phyloP scores from a whole-genome alignment of 1,140 invertebrate species.

The Pteromalus puparum region DNA sequence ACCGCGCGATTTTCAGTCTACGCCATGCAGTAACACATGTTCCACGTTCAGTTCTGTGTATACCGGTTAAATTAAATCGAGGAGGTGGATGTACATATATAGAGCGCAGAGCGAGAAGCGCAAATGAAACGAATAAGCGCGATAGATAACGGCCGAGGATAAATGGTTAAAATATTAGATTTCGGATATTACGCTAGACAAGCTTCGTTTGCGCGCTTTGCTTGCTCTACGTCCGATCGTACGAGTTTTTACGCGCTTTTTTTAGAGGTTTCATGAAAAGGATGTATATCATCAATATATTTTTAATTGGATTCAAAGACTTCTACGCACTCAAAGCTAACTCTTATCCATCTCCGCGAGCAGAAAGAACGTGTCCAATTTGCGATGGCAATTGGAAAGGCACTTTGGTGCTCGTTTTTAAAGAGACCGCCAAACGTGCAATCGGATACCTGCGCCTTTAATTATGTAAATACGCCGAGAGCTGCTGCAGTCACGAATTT shows the following conservation, averaged over 20 bases:
- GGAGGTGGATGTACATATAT: not conserved
- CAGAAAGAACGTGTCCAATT: not conserved
- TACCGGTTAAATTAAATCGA: slow-evolving; percentile 17
- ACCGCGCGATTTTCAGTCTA: slow-evolving; percentile 15
- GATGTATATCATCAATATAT: too few relatives aligned
- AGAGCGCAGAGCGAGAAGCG: not conserved
- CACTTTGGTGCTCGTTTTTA: not conserved
- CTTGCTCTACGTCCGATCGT: not conserved
- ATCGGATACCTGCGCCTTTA: slow-evolving; percentile 36
- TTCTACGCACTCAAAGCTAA: too few relatives aligned
- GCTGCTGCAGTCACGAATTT: slow-evolving; percentile 20
- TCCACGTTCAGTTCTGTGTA: not conserved
- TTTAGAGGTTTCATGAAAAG: not conserved
- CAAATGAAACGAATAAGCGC: slow-evolving; percentile 26
- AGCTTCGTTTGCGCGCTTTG: not conserved
- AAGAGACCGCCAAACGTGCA: slow-evolving; percentile 39
- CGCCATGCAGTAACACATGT: not conserved
- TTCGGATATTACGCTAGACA: not conserved
- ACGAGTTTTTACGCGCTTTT: too few relatives aligned
- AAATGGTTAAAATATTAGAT: slow-evolving; percentile 30
- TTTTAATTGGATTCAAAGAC: too few relatives aligned
- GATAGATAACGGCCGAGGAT: not conserved
- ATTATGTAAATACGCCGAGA: slow-evolving; percentile 42
- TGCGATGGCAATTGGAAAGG: not conserved
- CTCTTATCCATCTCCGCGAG: too few relatives aligned